Base-by-base conservation (phyloP, 2,888 invertebrate species). In the Epinotia ramella region DNA sequence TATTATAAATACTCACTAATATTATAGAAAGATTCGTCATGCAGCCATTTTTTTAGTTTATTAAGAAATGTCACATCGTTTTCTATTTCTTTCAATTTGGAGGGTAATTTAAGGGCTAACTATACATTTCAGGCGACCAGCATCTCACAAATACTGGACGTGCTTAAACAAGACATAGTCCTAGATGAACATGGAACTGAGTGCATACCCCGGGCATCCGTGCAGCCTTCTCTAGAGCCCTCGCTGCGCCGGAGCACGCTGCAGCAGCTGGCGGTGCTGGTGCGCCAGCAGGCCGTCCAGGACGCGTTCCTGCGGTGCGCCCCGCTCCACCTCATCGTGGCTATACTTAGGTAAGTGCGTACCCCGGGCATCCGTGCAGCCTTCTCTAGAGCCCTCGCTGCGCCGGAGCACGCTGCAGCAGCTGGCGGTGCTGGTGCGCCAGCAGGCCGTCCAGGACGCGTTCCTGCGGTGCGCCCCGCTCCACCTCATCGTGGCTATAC, bases 391-490 rank as follows among this genome's bases (percentile, higher is more conserved):
- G 81, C 96, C 96, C 1, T 95, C 96, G n/a, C 90, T 97, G 73
- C 94, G 96, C 9, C 95, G 96, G 80, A 96, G 96, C 66, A 96
- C 96, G 56, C 87, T 97, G 74, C 96, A 96, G 76, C 97, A 97
- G 88, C 88, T 96, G 24, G 95, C 96, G 33, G 96, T 96, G 0
- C 95, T 97, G 95, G 86, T 96, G 84, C 95, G 96, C 13, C 96
- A 96, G 81, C 91, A 90, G 57, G 94, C 95, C 20, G 82, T 96
- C 53, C 97, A 96, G 80, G 95, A 95, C 46, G 84, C 94, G 0
- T 96, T 97, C 82, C 77, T 96, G 20, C 93, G 95, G 67, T 89
- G 92, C 67, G 92, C 95, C 76, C 96, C 96, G 49, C 3, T 65
- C 46, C 49, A 46, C 6, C 49, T 46, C 64, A 16, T 24, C n/a